phyloP scores from a whole-genome alignment of 2,888 invertebrate genomes.

The Hirtodrosophila cameraria region DNA sequence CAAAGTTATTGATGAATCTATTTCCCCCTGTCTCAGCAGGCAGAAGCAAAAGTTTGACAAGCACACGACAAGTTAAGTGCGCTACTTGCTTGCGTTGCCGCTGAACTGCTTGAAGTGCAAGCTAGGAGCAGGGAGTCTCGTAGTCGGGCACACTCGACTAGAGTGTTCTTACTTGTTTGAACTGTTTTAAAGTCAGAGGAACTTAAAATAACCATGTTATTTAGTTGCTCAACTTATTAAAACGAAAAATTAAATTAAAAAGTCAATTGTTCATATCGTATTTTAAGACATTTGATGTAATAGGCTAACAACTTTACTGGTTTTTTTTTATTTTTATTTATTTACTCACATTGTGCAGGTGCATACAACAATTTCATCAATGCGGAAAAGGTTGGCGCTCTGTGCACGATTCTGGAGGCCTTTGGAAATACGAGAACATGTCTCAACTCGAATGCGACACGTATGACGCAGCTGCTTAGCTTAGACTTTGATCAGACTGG shows the following conservation, averaged over 20 bases:
- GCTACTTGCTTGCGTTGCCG: no score
- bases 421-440: conserved; percentile 95
- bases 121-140: no score
- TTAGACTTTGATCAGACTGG: conserved; percentile 98
- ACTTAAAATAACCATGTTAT: no score
- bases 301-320: background rate
- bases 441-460: conserved; percentile 94
- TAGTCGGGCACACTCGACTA: no score
- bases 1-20: no score
- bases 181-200: no score
- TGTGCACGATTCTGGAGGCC: conserved; percentile 93
- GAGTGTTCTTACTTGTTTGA: no score
- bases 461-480: conserved; percentile 95
- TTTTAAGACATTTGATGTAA: background rate
- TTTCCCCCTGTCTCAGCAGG: no score
- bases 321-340: background rate
- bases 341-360: conserved; percentile 63
- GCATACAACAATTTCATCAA: conserved; percentile 90
- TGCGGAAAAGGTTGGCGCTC: conserved; percentile 93
- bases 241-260: background rate
- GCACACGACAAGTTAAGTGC: no score
- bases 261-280: background rate
- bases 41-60: no score
- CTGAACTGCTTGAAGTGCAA: no score
- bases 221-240: no score